Evolutionary conservation across 1,140 invertebrate species (phyloP).

Genomic region (Drosophila eugracilis): DNA sequence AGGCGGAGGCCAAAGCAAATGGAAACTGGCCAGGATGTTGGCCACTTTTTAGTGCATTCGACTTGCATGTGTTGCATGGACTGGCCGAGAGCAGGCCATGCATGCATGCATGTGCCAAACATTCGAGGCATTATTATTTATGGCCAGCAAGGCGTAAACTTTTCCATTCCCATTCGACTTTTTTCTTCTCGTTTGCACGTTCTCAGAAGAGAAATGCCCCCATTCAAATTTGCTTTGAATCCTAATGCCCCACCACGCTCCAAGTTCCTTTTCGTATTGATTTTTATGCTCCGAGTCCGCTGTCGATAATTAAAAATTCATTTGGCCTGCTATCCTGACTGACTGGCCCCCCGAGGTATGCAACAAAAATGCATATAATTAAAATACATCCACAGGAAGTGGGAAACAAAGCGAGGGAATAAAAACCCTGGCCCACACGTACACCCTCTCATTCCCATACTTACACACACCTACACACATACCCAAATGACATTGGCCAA

Average conservation of each 20-base stretch:
- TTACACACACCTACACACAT: neutral
- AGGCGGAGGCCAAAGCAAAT: slow-evolving; percentile 1
- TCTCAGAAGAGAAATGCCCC: neutral
- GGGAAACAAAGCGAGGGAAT: slow-evolving; percentile 7
- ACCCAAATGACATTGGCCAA: slow-evolving; percentile 17
- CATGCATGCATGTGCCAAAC: slow-evolving; percentile 35
- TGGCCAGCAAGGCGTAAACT: slow-evolving; percentile 49
- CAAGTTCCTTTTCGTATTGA: slow-evolving; percentile 51
- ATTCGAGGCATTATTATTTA: slow-evolving; percentile 52
- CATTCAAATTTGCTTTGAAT: slow-evolving; percentile 32
- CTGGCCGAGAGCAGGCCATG: slow-evolving; percentile 12
- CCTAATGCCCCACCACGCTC: slow-evolving; percentile 43
- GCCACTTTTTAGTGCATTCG: slow-evolving; percentile 43
- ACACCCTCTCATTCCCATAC: no score
- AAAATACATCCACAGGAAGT: slow-evolving; percentile 56
- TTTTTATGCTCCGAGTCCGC: slow-evolving; percentile 49
- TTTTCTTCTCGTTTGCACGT: neutral
- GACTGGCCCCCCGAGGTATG: slow-evolving; percentile 58
- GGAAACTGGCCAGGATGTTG: slow-evolving; percentile 7
- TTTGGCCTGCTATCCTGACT: slow-evolving; percentile 44
- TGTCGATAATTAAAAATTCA: slow-evolving; percentile 81
- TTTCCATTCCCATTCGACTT: slow-evolving; percentile 24
- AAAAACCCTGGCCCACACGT: slow-evolving; percentile 1
- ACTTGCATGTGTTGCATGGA: slow-evolving; percentile 14
- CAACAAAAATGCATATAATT: slow-evolving; percentile 80